phyloP scores from a whole-genome alignment of 1,140 invertebrate genomes.

The Cataglyphis hispanica region DNA sequence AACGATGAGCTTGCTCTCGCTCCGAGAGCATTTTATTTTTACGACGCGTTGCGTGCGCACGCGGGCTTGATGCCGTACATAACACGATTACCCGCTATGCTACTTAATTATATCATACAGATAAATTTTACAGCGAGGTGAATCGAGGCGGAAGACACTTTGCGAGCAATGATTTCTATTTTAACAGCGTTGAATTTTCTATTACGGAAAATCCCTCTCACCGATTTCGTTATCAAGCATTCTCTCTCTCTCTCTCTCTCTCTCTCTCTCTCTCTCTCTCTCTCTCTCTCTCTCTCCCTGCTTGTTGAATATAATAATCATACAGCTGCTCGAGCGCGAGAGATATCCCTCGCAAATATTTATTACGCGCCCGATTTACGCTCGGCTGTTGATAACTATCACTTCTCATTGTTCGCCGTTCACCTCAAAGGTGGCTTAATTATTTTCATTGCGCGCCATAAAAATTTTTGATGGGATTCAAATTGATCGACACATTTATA shows the following conservation, averaged over 20 bases:
- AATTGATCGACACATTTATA: neutral
- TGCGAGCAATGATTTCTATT: slow-evolving; percentile 61
- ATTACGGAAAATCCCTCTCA: slow-evolving; percentile 61
- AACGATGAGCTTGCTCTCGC: slow-evolving; percentile 48
- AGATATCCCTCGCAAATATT: slow-evolving; percentile 57
- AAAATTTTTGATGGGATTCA: neutral
- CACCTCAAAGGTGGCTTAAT: neutral
- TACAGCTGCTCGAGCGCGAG: slow-evolving; percentile 50
- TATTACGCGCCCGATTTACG: slow-evolving; percentile 52
- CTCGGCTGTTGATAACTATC: slow-evolving; percentile 44
- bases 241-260: slow-evolving; percentile 7
- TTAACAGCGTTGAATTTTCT: slow-evolving; percentile 61
- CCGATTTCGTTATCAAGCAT: slow-evolving; percentile 52
- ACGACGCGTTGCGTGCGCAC: slow-evolving; percentile 30
- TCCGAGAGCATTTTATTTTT: slow-evolving; percentile 56
- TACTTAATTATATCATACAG: slow-evolving; percentile 62
- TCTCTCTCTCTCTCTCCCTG: slow-evolving; percentile 9
- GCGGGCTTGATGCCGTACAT: slow-evolving; percentile 48
- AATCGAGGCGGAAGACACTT: slow-evolving; percentile 49
- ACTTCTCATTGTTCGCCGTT: slow-evolving; percentile 6
- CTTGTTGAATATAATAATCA: slow-evolving; percentile 53
- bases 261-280: neutral
- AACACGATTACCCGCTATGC: slow-evolving; percentile 53
- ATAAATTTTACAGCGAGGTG: slow-evolving; percentile 59
- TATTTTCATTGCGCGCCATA: neutral